phyloP scores from a whole-genome alignment of 2,888 invertebrate species.

The Lasiommata megera region DNA sequence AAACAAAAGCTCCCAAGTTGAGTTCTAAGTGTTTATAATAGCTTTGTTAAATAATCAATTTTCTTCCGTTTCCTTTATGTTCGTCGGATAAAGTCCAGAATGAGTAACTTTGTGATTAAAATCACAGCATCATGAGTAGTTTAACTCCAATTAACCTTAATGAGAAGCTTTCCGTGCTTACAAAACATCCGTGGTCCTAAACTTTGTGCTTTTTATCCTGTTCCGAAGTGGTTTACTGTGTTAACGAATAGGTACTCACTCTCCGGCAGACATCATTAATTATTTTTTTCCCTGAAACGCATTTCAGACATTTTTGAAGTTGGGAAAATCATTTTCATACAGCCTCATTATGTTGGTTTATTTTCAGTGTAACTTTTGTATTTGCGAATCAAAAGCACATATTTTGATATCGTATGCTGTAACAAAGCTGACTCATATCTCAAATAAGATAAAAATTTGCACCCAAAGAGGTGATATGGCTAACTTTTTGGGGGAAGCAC shows the following conservation, averaged over 20 bases:
- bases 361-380: background rate
- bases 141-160: conserved; percentile 25
- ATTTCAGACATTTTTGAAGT: background rate
- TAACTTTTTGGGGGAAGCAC: no score
- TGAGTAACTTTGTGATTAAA: conserved; percentile 19
- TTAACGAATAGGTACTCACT: background rate
- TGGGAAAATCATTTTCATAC: background rate
- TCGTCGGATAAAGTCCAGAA: conserved; percentile 1
- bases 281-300: conserved; percentile 4
- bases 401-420: no score
- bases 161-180: conserved; percentile 21
- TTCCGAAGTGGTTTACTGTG: conserved; percentile 9
- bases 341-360: background rate
- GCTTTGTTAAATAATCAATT: background rate
- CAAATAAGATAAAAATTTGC: no score
- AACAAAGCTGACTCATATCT: no score
- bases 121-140: conserved; percentile 15
- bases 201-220: conserved; percentile 9
- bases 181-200: conserved; percentile 10
- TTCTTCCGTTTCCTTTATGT: background rate
- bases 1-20: background rate
- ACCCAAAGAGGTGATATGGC: no score
- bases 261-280: conserved; percentile 6
- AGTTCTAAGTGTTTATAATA: background rate
- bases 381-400: background rate